Evolutionary conservation across 1,140 invertebrate species (phyloP).

Genomic region (Psilanteris sp.): DNA sequence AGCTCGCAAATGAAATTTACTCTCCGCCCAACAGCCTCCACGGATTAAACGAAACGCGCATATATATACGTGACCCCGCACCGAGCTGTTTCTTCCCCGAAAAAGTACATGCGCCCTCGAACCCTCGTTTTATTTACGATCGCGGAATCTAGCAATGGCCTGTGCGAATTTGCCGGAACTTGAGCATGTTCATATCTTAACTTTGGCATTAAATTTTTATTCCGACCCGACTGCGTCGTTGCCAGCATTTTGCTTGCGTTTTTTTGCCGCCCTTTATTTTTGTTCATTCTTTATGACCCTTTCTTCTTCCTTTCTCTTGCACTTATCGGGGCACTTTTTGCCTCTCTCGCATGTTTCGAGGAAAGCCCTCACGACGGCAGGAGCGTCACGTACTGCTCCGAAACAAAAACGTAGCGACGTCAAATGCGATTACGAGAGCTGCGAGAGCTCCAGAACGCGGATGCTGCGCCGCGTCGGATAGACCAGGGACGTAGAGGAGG

Average conservation of each 20-base stretch:
- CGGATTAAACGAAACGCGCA: too few relatives aligned
- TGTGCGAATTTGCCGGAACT: too few relatives aligned
- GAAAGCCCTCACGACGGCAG: slow-evolving; percentile 74
- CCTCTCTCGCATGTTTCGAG: slow-evolving; percentile 70
- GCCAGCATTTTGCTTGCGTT: slow-evolving; percentile 38
- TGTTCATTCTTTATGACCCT: slow-evolving; percentile 58
- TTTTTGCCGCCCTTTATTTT: slow-evolving; percentile 37
- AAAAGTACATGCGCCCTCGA: too few relatives aligned
- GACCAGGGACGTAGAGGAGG: slow-evolving; percentile 64
- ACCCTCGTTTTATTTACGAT: too few relatives aligned
- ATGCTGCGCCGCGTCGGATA: slow-evolving; percentile 76
- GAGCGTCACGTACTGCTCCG: slow-evolving; percentile 79
- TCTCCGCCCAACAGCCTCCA: too few relatives aligned
- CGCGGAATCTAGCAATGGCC: too few relatives aligned
- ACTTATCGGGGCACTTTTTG: slow-evolving; percentile 44
- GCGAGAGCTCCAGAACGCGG: slow-evolving; percentile 79
- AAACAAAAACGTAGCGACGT: slow-evolving; percentile 80
- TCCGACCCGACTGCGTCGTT: slow-evolving; percentile 26
- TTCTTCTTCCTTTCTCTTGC: slow-evolving; percentile 46
- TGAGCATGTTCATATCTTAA: slow-evolving; percentile 25
- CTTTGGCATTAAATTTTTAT: slow-evolving; percentile 42
- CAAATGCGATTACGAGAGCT: slow-evolving; percentile 79
- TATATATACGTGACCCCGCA: too few relatives aligned
- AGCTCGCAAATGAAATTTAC: too few relatives aligned
- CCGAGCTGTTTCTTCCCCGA: too few relatives aligned